Evolutionary conservation across 1,140 invertebrate genomes (phyloP), one percentile per base, ranked within the genome.

Genomic region (Centruroides vittatus): DNA sequence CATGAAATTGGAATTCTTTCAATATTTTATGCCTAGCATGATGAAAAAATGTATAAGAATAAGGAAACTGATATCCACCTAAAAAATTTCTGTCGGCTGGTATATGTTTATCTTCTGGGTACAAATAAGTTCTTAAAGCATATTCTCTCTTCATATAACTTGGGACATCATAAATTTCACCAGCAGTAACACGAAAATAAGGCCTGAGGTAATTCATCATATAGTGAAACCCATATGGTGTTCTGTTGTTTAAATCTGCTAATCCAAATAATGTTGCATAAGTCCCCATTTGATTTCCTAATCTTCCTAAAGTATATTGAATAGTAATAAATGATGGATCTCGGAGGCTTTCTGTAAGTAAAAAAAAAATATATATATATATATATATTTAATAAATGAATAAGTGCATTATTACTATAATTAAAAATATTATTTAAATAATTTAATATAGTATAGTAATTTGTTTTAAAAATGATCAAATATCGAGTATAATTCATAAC

Each of bases 221-320:
- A 12, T 13, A 12, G 47, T 61, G 71, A 13, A 79, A 80, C 60
- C 82, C 73, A 61, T 78, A 81, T 1, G 81, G 77, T 66, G 81
- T 79, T 5, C 82, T 70, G 5, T 80, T 79, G 6, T 81, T 82
- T 55, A 77, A 70, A 61, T 79, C 57, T 65, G 68, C 78, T 66
- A 73, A 71, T 0, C 80, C 81, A 79, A 80, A 82, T 4, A 82
- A 78, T 1, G 79, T 79, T 0, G 78, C 80, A 63, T 82, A 82
- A 61, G 82, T 80, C 77, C 80, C 82, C 68, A 83, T 82, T 67
- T 81, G 80, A 68, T 83, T 82, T 50, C 81, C 84, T 60, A 84
- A 65, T 61, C 81, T 69, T 23, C 80, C 80, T 61, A 79, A n/a
- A 48, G n/a, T 47, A n/a, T 12, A 35, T 4, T 54, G 41, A 5